These are phyloP conservation scores for Oscheius myriophilus DNA, from an alignment of 2,888 invertebrate species.

Conservation along the genomic window DNA sequence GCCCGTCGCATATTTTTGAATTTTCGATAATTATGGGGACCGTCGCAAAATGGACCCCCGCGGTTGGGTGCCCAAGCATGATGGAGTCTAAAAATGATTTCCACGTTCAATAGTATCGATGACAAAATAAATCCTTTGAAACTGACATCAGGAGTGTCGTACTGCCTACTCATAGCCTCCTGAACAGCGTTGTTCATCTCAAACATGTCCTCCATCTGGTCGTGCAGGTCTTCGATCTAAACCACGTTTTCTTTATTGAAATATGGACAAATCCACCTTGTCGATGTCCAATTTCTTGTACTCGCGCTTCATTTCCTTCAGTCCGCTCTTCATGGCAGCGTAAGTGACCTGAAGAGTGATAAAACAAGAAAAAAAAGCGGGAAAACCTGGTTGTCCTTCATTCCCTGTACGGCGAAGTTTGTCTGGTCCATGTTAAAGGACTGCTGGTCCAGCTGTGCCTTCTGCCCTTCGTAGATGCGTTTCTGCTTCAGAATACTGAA, in stretches of 20 bases:
- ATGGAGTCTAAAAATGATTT: not conserved
- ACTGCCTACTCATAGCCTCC: slow-evolving; percentile 89
- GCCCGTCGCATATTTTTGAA: too few species aligned
- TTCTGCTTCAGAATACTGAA: slow-evolving; percentile 89
- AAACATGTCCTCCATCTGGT: slow-evolving; percentile 94
- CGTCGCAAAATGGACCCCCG: too few species aligned
- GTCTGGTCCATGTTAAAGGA: slow-evolving; percentile 99
- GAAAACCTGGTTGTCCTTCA: slow-evolving; percentile 77
- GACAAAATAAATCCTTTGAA: too few species aligned
- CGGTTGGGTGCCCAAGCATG: too few species aligned
- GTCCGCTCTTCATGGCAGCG: slow-evolving; percentile 94
- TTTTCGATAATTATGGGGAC: too few species aligned
- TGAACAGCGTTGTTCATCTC: slow-evolving; percentile 97
- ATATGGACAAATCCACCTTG: slow-evolving; percentile 78
- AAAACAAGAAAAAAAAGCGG: not conserved
- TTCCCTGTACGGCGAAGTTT: slow-evolving; percentile 92
- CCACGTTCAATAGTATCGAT: not conserved
- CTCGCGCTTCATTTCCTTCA: slow-evolving; percentile 96
- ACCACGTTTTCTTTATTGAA: not conserved
- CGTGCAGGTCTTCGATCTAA: slow-evolving; percentile 72
- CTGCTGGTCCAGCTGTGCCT: slow-evolving; percentile 89
- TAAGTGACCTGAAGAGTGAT: slow-evolving; percentile 79
- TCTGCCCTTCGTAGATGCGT: slow-evolving; percentile 89
- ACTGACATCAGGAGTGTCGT: slow-evolving; percentile 86
- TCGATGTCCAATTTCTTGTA: slow-evolving; percentile 98